A percentile compares a stretch with the other conserved stretches of the same genome.
Conservation (phyloP, 1,140 invertebrate species). For the Orius laevigatus region DNA sequence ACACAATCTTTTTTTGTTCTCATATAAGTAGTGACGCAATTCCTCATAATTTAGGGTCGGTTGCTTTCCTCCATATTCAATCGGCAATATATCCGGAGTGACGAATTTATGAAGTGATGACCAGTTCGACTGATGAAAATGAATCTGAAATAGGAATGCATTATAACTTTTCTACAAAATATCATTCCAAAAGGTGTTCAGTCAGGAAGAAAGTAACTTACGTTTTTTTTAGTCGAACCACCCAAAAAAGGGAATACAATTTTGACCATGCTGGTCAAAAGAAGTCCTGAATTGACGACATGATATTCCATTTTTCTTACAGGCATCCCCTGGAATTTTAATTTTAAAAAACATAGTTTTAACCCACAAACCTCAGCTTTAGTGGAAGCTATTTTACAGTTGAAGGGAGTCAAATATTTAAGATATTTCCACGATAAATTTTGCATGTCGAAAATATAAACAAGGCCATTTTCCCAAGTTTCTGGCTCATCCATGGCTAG, state of each 20-base stretch:
- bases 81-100: conserved; percentile 15
- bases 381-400: conserved; percentile 22
- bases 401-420: conserved; percentile 25
- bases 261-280: conserved; percentile 17
- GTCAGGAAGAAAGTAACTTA: too few species aligned
- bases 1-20: conserved; percentile 4
- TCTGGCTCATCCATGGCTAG: conserved; percentile 23
- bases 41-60: conserved; percentile 13
- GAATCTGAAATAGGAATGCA: conserved; percentile 16
- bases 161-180: background rate
- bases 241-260: conserved; percentile 20
- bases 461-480: conserved; percentile 25
- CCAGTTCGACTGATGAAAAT: conserved; percentile 19
- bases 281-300: conserved; percentile 18
- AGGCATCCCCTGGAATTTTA: conserved; percentile 18
- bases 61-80: conserved; percentile 20
- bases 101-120: conserved; percentile 18
- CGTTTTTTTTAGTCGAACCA: conserved; percentile 19
- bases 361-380: conserved; percentile 23
- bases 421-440: conserved; percentile 23
- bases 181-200: too few species aligned
- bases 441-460: conserved; percentile 26
- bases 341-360: background rate
- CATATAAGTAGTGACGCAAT: background rate
- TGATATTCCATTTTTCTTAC: conserved; percentile 19